phyloP scores from a whole-genome alignment of 2,113 vertebrate genomes.

The Melozone crissalis region DNA sequence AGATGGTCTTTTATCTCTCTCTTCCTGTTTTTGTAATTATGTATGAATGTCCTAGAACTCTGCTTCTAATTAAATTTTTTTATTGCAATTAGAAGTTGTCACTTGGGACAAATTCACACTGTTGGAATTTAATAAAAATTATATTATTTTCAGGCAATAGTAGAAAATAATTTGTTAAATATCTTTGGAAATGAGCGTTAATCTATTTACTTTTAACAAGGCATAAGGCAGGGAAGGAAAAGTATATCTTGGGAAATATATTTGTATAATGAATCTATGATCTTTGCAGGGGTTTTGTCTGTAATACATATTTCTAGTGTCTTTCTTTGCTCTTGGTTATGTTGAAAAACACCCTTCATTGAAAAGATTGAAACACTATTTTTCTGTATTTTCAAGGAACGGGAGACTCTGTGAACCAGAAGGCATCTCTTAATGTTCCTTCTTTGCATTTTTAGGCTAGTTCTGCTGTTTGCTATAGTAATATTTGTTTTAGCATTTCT shows the following conservation, averaged over 20 bases:
- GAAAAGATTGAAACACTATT: constrained; percentile 1
- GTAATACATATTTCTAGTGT: neutral
- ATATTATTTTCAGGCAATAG: constrained; percentile 29
- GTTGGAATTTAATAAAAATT: constrained; percentile 56
- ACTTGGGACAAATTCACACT: constrained; percentile 55
- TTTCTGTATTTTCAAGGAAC: constrained; percentile 43
- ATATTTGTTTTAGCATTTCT: constrained; percentile 64
- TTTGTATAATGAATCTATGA: constrained; percentile 32
- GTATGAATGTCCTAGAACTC: neutral
- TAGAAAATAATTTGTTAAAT: constrained; percentile 55
- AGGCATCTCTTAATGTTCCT: constrained; percentile 28
- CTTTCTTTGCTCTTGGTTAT: constrained; percentile 7
- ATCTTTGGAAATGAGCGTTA: constrained; percentile 14
- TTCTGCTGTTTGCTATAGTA: constrained; percentile 48
- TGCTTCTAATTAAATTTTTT: neutral
- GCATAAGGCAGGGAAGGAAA: neutral
- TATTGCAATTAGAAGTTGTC: constrained; percentile 54
- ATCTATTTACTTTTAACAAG: constrained; percentile 31
- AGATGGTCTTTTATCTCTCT: neutral
- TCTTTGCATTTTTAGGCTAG: constrained; percentile 55
- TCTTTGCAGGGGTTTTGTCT: constrained; percentile 35
- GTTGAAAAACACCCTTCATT: neutral
- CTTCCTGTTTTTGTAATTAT: constrained; percentile 13
- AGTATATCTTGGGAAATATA: constrained; percentile 52
- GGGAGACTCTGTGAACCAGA: constrained; percentile 31